These are phyloP conservation scores for Agrilus biguttatus DNA, from an alignment of 2,888 invertebrate genomes.

Conservation along the genomic window DNA sequence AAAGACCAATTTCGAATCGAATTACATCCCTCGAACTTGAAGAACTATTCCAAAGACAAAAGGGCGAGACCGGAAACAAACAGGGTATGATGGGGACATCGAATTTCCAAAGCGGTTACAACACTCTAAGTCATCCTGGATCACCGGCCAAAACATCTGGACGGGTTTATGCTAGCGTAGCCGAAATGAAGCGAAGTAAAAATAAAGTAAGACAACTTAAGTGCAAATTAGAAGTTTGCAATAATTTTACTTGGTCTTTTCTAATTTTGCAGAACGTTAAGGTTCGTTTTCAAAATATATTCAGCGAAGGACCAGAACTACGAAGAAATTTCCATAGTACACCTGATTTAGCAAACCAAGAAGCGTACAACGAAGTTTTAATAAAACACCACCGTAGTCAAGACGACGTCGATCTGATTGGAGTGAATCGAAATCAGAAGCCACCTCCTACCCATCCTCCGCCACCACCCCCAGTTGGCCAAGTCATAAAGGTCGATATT, in stretches of 20 bases:
- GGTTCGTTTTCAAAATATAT: slow-evolving; percentile 34
- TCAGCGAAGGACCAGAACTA: slow-evolving; percentile 37
- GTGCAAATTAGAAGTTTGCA: not conserved
- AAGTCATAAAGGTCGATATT: slow-evolving; percentile 54
- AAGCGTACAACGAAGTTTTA: slow-evolving; percentile 15
- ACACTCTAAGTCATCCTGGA: slow-evolving; percentile 41
- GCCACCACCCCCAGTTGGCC: slow-evolving; percentile 54
- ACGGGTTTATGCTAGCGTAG: slow-evolving; percentile 81
- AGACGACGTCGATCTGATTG: slow-evolving; percentile 44
- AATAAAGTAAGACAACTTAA: slow-evolving; percentile 35
- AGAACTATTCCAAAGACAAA: slow-evolving; percentile 82
- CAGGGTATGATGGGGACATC: slow-evolving; percentile 55
- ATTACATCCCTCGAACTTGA: slow-evolving; percentile 86
- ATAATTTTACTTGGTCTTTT: not conserved
- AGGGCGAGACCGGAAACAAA: slow-evolving; percentile 36
- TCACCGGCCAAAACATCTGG: slow-evolving; percentile 49
- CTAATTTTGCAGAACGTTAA: slow-evolving; percentile 34
- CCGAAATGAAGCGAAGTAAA: slow-evolving; percentile 85
- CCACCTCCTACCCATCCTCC: slow-evolving; percentile 70
- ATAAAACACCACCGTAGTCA: slow-evolving; percentile 50
- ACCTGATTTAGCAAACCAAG: slow-evolving; percentile 56
- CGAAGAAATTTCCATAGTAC: slow-evolving; percentile 80
- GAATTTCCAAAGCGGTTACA: slow-evolving; percentile 51
- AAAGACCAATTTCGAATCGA: slow-evolving; percentile 73
- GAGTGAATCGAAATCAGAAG: slow-evolving; percentile 30